These are phyloP conservation scores for Nemurella pictetii DNA, from an alignment of 2,888 invertebrate species.

Conservation along the genomic window DNA sequence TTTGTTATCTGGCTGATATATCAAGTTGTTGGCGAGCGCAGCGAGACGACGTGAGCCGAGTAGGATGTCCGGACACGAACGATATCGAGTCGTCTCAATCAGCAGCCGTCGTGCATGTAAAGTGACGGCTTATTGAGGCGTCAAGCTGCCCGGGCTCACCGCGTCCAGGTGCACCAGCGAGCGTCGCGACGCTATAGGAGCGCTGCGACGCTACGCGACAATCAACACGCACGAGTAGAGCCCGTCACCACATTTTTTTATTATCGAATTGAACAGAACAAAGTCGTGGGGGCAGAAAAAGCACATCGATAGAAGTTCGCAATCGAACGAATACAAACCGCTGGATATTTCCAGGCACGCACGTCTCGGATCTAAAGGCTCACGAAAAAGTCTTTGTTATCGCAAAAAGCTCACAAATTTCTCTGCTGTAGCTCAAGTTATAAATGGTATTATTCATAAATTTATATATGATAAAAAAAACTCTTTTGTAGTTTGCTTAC, in stretches of 20 bases:
- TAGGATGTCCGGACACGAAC: neutral
- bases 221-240: slow-evolving; percentile 27
- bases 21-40: slow-evolving; percentile 4
- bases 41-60: neutral
- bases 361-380: neutral
- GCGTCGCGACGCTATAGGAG: neutral
- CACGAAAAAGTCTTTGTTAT: slow-evolving; percentile 8
- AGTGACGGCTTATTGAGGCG: neutral
- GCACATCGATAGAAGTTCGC: neutral
- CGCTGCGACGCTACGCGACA: neutral
- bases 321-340: slow-evolving; percentile 1
- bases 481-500: no score
- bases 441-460: slow-evolving; percentile 19
- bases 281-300: slow-evolving; percentile 10
- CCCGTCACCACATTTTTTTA: slow-evolving; percentile 1
- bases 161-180: neutral
- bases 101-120: neutral
- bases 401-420: slow-evolving; percentile 13
- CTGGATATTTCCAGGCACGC: slow-evolving; percentile 15
- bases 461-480: neutral
- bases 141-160: neutral
- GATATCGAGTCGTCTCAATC: neutral
- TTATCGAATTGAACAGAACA: slow-evolving; percentile 24
- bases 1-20: slow-evolving; percentile 20
- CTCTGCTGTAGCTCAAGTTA: neutral